A percentile compares a stretch with the other conserved stretches of the same genome.
Conservation (phyloP, 2,888 invertebrate species). For the Dicranocentrus wangi region DNA sequence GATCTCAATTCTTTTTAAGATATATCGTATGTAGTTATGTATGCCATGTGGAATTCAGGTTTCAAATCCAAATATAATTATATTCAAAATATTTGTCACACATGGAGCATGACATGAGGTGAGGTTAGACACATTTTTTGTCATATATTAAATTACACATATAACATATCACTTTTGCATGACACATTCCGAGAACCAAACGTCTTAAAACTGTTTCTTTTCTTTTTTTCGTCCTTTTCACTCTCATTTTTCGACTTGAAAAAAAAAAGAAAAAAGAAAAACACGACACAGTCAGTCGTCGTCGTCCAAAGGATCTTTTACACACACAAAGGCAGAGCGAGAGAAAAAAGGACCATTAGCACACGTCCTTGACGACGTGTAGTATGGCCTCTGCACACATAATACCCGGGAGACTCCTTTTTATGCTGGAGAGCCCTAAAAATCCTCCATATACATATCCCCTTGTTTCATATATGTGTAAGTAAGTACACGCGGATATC, state of each 20-base stretch:
- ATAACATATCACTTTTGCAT: neutral
- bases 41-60: too few relatives aligned
- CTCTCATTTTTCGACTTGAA: neutral
- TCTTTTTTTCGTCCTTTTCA: too few relatives aligned
- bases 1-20: too few relatives aligned
- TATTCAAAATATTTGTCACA: too few relatives aligned
- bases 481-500: neutral
- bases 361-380: slow-evolving; percentile 57
- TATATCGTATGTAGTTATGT: too few relatives aligned
- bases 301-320: neutral
- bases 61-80: too few relatives aligned
- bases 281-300: neutral
- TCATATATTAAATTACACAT: neutral
- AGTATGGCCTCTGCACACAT: slow-evolving; percentile 40
- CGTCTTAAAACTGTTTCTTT: neutral
- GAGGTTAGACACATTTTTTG: neutral
- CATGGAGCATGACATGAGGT: neutral
- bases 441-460: neutral
- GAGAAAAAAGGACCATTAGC: slow-evolving; percentile 34
- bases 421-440: slow-evolving; percentile 19
- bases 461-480: too few relatives aligned
- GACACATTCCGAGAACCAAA: neutral
- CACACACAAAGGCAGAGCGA: neutral
- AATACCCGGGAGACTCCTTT: slow-evolving; percentile 54
- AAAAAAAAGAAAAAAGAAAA: slow-evolving; percentile 1